A percentile compares a stretch with the other conserved stretches of the same genome.
Evolutionary conservation across 2,113 vertebrate genomes (phyloP).

Genomic region (Tamias sibiricus): DNA sequence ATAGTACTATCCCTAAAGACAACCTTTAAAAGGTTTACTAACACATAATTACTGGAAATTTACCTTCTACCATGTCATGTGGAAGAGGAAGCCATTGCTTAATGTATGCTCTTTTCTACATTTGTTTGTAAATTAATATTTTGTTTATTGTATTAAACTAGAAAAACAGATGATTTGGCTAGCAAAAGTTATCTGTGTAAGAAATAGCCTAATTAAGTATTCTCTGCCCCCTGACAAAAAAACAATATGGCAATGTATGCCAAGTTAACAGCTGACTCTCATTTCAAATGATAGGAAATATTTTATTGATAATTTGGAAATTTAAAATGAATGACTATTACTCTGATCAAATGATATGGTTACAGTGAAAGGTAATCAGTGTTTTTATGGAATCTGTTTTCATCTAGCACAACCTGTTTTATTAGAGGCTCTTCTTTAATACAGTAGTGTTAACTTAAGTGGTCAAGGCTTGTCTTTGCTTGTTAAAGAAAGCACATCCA

Average conservation of each 20-base stretch:
- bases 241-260: background rate
- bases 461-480: background rate
- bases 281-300: slow-evolving; percentile 22
- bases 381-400: slow-evolving; percentile 29
- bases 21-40: background rate
- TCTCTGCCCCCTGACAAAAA: background rate
- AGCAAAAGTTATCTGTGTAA: background rate
- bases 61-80: background rate
- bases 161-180: background rate
- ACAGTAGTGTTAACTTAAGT: background rate
- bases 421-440: background rate
- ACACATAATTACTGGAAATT: background rate
- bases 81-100: background rate
- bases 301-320: slow-evolving; percentile 40
- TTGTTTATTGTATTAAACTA: background rate
- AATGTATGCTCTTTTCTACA: background rate
- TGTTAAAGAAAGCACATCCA: background rate
- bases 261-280: background rate
- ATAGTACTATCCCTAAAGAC: rapidly evolving
- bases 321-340: slow-evolving; percentile 61
- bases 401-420: background rate
- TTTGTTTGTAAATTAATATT: background rate
- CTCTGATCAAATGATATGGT: background rate
- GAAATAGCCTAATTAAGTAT: background rate
- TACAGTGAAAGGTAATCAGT: background rate